Evolutionary conservation across 2,113 vertebrate species (phyloP), one percentile per base, ranked within the genome.

Genomic region (Dendropsophus ebraccatus): DNA sequence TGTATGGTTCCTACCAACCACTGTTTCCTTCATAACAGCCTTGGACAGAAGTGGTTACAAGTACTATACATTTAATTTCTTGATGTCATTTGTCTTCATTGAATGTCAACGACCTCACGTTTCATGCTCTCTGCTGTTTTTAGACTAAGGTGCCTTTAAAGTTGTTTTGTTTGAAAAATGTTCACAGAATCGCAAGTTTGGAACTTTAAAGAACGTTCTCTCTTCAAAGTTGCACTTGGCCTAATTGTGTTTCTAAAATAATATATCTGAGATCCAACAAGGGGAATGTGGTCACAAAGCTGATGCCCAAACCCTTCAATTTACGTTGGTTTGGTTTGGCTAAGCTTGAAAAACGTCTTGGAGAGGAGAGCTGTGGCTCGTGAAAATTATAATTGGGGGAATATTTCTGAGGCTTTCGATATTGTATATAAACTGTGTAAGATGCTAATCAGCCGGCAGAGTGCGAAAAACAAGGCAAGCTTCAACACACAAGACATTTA

Each of bases 301-400:
- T 94, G 93, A 95, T 95, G 93, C 94, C 93, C 92, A 95, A 95
- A 94, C 94, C 94, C 92, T 93, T 95, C 95, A 95, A 93, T 95
- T 96, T 95, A 93, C 92, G 93, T 94, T 94, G 96, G 92, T 96
- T 95, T 95, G 94, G 93, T 94, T 96, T 97, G 96, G 96, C 96
- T 92, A 89, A 89, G 92, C 79, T 92, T 94, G 92, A 91, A 95
- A 70, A 95, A 95, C 94, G 95, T 96, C 92, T 95, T 96, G 95
- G 92, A 97, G 91, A 88, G 89, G 90, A 92, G 93, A 91, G 92
- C 92, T 94, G 94, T 94, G 94, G 94, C 95, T 96, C 91, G 89
- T 95, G 94, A 96, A 93, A 91, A 90, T 92, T 95, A 87, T 94
- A 95, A 96, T 95, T 94, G 90, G 85, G 89, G 93, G 93, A 92